phyloP scores from a whole-genome alignment of 2,888 invertebrate species.

The Tanytarsus gracilentus region DNA sequence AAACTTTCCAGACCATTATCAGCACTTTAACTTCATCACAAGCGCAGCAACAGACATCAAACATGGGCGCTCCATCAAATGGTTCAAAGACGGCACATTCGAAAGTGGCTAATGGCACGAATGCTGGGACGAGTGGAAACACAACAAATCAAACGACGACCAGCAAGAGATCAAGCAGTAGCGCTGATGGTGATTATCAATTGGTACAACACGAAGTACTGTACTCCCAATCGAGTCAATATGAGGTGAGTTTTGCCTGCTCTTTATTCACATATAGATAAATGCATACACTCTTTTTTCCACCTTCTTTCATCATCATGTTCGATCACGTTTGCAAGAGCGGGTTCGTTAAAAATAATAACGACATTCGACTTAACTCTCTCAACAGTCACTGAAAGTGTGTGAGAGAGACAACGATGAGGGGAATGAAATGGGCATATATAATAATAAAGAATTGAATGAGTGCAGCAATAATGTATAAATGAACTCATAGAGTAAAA shows the following conservation, averaged over 20 bases:
- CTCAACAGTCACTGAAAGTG: too few relatives aligned
- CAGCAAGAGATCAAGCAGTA: conserved; percentile 65
- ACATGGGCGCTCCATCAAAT: conserved; percentile 33
- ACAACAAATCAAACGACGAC: conserved; percentile 46
- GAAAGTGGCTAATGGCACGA: conserved; percentile 44
- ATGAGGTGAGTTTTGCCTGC: conserved; percentile 45
- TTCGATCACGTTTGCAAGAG: conserved; percentile 2
- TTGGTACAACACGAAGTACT: conserved; percentile 97
- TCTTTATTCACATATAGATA: too few relatives aligned
- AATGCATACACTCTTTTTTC: too few relatives aligned
- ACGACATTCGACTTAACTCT: too few relatives aligned
- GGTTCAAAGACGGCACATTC: conserved; percentile 45
- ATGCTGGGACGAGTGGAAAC: conserved; percentile 40
- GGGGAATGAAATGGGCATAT: too few relatives aligned
- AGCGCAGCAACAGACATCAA: conserved; percentile 8
- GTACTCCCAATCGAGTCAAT: conserved; percentile 93
- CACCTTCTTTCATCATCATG: too few relatives aligned
- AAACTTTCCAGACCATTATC: conserved; percentile 19
- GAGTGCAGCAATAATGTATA: too few relatives aligned
- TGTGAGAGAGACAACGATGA: too few relatives aligned
- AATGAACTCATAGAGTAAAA: too few relatives aligned
- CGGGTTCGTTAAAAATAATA: conserved; percentile 7
- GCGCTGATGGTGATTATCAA: conserved; percentile 95
- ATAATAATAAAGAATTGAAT: too few relatives aligned
- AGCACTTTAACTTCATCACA: conserved; percentile 19